Conservation (phyloP, 2,888 invertebrate species). For the Aquatica leii region DNA sequence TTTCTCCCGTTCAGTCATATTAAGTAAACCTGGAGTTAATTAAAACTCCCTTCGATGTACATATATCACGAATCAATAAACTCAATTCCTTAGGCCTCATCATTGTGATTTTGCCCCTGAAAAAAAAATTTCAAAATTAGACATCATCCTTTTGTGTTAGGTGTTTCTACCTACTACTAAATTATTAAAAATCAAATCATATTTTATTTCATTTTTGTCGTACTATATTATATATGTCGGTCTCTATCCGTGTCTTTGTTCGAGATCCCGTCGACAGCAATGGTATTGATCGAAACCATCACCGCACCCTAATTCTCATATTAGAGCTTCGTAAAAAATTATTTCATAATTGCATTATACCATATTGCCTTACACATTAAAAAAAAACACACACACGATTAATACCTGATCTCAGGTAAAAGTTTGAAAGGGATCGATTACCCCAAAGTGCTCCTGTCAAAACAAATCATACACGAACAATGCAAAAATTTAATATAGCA, state of each 20-base stretch:
- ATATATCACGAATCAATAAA: constrained; percentile 22
- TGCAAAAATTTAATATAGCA: constrained; percentile 21
- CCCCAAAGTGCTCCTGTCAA: constrained; percentile 39
- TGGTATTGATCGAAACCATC: constrained; percentile 22
- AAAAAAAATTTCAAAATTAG: constrained; percentile 40
- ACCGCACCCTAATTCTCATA: constrained; percentile 15
- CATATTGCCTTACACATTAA: too few species aligned
- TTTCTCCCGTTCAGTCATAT: constrained; percentile 51
- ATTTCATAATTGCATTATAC: not conserved
- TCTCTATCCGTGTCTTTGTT: constrained; percentile 16
- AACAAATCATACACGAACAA: constrained; percentile 43
- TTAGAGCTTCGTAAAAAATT: not conserved
- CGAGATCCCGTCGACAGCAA: not conserved
- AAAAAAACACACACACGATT: not conserved
- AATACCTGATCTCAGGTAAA: constrained; percentile 24
- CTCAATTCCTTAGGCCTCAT: constrained; percentile 30
- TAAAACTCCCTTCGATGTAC: constrained; percentile 41
- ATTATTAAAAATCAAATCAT: not conserved
- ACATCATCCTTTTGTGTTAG: not conserved
- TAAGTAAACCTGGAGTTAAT: constrained; percentile 43
- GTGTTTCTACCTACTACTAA: constrained; percentile 18
- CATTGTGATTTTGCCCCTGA: constrained; percentile 53
- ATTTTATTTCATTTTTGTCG: not conserved
- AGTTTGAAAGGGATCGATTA: constrained; percentile 25
- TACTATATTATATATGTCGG: not conserved